A percentile compares a stretch with the other conserved stretches of the same genome.
Conservation (phyloP, 2,888 invertebrate genomes). For the Colletes collaris region DNA sequence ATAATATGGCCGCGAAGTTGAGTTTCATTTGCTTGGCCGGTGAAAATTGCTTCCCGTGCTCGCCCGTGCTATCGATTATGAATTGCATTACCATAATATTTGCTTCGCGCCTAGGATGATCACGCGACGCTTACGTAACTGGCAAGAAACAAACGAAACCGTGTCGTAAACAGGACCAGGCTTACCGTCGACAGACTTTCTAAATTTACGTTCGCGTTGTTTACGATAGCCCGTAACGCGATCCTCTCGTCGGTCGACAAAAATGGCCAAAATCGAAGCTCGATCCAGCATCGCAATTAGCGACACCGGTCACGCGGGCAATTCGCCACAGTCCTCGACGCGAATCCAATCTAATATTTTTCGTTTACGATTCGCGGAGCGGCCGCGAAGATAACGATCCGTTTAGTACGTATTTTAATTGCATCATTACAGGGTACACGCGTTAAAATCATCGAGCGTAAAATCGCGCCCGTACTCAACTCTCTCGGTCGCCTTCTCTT, state of each 20-base stretch:
- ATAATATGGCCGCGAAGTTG: too few relatives aligned
- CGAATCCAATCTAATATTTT: too few relatives aligned
- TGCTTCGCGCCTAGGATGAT: constrained; percentile 27
- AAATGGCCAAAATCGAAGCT: constrained; percentile 10
- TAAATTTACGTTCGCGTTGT: constrained; percentile 11
- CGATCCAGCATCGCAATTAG: constrained; percentile 31
- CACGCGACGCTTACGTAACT: constrained; percentile 49
- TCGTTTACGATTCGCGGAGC: too few relatives aligned
- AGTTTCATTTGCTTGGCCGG: neutral
- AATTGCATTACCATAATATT: constrained; percentile 60
- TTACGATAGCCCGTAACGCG: neutral
- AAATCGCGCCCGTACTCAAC: neutral
- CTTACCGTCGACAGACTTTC: neutral
- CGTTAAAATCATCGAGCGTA: neutral
- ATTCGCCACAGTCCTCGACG: constrained; percentile 20
- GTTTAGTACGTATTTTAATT: constrained; percentile 1
- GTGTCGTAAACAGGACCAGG: constrained; percentile 13
- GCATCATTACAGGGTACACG: neutral
- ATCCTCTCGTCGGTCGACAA: neutral
- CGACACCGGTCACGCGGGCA: constrained; percentile 27
- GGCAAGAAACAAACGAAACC: constrained; percentile 22
- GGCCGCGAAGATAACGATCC: neutral
- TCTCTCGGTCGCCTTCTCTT: constrained; percentile 2
- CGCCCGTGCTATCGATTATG: constrained; percentile 19
- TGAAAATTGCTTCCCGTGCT: constrained; percentile 18